Evolutionary conservation across 2,888 invertebrate species (phyloP).

Genomic region (Cheilosia vulpina): DNA sequence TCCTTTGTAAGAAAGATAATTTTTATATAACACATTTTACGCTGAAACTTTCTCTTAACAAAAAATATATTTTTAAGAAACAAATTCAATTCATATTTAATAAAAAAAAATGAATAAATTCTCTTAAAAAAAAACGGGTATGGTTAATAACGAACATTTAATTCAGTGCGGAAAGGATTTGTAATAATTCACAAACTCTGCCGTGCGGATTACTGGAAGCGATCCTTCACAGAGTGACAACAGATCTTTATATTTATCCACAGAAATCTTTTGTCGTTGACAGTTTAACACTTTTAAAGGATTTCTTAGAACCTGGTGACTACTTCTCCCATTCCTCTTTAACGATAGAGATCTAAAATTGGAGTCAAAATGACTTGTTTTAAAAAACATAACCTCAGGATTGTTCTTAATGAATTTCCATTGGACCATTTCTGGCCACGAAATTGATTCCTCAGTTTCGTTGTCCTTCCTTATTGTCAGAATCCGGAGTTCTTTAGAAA

Average conservation of each 20-base stretch:
- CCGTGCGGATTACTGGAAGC: no score
- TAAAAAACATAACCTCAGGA: no score
- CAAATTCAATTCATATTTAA: conserved; percentile 13
- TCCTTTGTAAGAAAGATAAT: not conserved
- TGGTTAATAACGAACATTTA: conserved; percentile 7
- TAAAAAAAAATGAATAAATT: not conserved
- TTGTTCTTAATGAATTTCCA: no score
- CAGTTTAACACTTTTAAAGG: conserved; percentile 19
- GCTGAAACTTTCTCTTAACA: conserved; percentile 10
- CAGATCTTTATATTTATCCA: conserved; percentile 19
- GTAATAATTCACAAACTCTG: conserved; percentile 19
- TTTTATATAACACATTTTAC: conserved; percentile 3
- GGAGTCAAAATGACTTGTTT: no score
- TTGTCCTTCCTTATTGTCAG: conserved; percentile 18
- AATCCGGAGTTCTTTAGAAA: conserved; percentile 9
- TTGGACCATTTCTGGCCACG: no score
- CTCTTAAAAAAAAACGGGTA: conserved; percentile 2
- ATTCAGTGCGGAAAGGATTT: conserved; percentile 26
- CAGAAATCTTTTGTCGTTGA: conserved; percentile 18
- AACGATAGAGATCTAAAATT: conserved; percentile 27
- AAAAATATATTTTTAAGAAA: conserved; percentile 9
- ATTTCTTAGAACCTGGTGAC: conserved; percentile 22
- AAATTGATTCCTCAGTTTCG: conserved; percentile 16
- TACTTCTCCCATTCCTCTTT: conserved; percentile 28
- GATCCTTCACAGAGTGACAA: conserved; percentile 5